phyloP scores from a whole-genome alignment of 2,888 invertebrate species.

The Monopis laevigella region DNA sequence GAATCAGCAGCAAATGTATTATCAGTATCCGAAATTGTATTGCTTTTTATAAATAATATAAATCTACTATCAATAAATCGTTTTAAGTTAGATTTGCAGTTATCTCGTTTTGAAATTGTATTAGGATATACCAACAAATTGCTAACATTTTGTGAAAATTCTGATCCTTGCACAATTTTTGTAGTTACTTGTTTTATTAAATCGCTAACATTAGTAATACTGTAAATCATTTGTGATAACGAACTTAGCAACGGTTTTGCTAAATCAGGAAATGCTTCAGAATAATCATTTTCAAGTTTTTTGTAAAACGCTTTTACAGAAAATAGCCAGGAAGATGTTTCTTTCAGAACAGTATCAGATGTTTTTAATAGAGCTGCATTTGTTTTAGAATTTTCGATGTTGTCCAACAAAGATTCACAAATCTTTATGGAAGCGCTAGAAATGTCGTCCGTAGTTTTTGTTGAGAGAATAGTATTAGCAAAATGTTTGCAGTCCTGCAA shows the following conservation, averaged over 20 bases:
- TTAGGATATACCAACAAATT: slow-evolving; percentile 64
- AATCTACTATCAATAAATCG: no score
- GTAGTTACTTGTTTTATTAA: slow-evolving; percentile 55
- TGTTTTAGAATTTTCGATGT: neutral
- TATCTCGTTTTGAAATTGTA: slow-evolving; percentile 27
- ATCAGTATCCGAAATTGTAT: no score
- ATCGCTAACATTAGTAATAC: slow-evolving; percentile 66
- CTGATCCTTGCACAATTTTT: slow-evolving; percentile 35
- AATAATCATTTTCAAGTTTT: slow-evolving; percentile 62
- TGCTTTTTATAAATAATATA: no score
- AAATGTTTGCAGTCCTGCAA: slow-evolving; percentile 61
- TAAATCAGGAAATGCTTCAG: slow-evolving; percentile 81
- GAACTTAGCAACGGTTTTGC: slow-evolving; percentile 76
- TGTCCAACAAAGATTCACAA: neutral
- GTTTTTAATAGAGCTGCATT: slow-evolving; percentile 19
- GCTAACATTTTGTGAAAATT: slow-evolving; percentile 27
- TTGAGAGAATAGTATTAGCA: slow-evolving; percentile 44
- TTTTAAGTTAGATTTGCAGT: no score
- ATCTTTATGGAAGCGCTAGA: neutral
- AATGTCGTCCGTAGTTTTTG: slow-evolving; percentile 24
- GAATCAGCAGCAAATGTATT: slow-evolving; percentile 28
- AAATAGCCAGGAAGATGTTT: slow-evolving; percentile 58
- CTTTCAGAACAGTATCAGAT: slow-evolving; percentile 40
- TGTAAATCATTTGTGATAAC: slow-evolving; percentile 72
- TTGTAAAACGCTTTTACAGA: slow-evolving; percentile 66